These are phyloP conservation scores for Meta bourneti DNA, from an alignment of 2,888 invertebrate species.

Conservation along the genomic window DNA sequence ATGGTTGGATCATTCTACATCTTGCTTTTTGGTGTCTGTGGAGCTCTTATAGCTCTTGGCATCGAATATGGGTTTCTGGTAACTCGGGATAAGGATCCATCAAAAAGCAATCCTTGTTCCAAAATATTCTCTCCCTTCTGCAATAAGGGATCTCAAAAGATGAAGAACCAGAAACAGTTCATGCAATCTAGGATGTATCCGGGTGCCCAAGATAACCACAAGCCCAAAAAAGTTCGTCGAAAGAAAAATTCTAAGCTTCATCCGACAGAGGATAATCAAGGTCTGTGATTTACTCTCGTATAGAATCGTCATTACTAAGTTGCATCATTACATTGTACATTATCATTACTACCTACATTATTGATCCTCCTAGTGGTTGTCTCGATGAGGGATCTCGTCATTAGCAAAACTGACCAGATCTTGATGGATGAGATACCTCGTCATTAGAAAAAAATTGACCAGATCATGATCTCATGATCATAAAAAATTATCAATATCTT, in stretches of 20 bases:
- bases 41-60: slow-evolving; percentile 70
- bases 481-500: no score
- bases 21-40: slow-evolving; percentile 86
- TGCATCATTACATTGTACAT: no score
- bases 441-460: no score
- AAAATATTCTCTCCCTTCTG: neutral
- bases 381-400: no score
- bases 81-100: neutral
- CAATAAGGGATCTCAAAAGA: slow-evolving; percentile 30
- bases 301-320: no score
- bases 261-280: slow-evolving; percentile 37
- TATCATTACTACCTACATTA: no score
- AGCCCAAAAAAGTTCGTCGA: slow-evolving; percentile 12
- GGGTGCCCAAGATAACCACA: neutral
- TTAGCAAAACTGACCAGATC: no score
- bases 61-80: slow-evolving; percentile 60
- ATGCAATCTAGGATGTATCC: slow-evolving; percentile 64
- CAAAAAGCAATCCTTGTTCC: neutral
- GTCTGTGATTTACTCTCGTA: neutral
- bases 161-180: slow-evolving; percentile 56
- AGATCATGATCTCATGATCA: no score
- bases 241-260: slow-evolving; percentile 27
- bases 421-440: no score
- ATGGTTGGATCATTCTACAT: slow-evolving; percentile 97
- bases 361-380: no score